phyloP scores from a whole-genome alignment of 23 tunicate genomes.

The Phallusia fumigata region DNA sequence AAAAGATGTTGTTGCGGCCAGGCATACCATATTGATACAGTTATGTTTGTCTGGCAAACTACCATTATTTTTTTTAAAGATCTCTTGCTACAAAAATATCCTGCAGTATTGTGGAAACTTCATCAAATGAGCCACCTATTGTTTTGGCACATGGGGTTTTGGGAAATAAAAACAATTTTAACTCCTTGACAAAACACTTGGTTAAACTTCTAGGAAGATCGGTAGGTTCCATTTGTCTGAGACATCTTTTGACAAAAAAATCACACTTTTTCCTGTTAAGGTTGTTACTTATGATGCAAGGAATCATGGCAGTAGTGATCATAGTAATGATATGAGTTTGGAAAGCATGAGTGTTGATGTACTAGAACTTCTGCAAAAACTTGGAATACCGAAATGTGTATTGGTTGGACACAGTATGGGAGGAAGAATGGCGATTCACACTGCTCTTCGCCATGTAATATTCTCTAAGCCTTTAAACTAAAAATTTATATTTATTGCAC shows the following conservation, averaged over 20 bases:
- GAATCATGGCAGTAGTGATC: slow-evolving; percentile 83
- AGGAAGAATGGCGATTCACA: slow-evolving; percentile 74
- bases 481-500: background rate
- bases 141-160: slow-evolving; percentile 79
- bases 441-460: slow-evolving; percentile 50
- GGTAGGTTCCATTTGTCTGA: background rate
- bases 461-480: background rate
- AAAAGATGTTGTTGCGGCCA: too few relatives aligned
- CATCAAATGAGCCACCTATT: slow-evolving; percentile 40
- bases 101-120: background rate
- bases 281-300: slow-evolving; percentile 82
- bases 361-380: slow-evolving; percentile 34
- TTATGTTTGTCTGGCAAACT: too few relatives aligned
- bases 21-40: too few relatives aligned
- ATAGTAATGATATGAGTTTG: slow-evolving; percentile 52
- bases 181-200: slow-evolving; percentile 46
- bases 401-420: slow-evolving; percentile 92
- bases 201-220: slow-evolving; percentile 25
- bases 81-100: background rate
- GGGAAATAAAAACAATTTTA: slow-evolving; percentile 89
- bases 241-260: too few relatives aligned
- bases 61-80: background rate
- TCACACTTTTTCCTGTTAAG: slow-evolving; percentile 27
- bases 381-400: slow-evolving; percentile 56
- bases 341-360: slow-evolving; percentile 58